Evolutionary conservation across 2,113 vertebrate genomes (phyloP).

Genomic region (Microcebus griseorufus): DNA sequence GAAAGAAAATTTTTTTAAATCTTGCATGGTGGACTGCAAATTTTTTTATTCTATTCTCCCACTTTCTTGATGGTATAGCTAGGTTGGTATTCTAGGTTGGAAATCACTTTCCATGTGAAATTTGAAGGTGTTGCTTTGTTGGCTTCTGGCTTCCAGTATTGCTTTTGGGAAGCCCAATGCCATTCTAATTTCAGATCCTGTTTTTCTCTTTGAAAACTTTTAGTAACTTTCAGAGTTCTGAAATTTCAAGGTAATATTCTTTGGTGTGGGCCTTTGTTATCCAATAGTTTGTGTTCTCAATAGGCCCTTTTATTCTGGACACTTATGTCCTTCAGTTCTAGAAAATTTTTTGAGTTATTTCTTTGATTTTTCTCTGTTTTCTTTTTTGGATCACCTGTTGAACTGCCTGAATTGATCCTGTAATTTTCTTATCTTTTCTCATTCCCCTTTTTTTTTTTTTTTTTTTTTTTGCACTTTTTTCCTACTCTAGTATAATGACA

Average conservation of each 20-base stretch:
- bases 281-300: not conserved
- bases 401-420: not conserved
- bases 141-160: not conserved
- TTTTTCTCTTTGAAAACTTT: constrained; percentile 51
- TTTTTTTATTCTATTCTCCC: not conserved
- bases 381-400: constrained; percentile 7
- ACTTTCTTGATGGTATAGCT: constrained; percentile 11
- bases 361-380: not conserved
- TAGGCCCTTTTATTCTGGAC: not conserved
- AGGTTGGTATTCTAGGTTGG: not conserved
- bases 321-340: not conserved
- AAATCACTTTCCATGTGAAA: constrained; percentile 49
- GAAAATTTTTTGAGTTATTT: constrained; percentile 26
- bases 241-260: constrained; percentile 23
- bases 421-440: constrained; percentile 35
- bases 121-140: constrained; percentile 29
- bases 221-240: constrained; percentile 20
- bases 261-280: constrained; percentile 2
- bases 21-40: not conserved
- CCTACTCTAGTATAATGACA: not conserved
- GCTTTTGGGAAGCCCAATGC: constrained; percentile 33
- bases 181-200: not conserved
- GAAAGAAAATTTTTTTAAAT: constrained; percentile 32
- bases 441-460: too few relatives aligned
- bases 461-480: not conserved